phyloP scores from a whole-genome alignment of 2,888 invertebrate genomes.

The Dolichopus griseipennis region DNA sequence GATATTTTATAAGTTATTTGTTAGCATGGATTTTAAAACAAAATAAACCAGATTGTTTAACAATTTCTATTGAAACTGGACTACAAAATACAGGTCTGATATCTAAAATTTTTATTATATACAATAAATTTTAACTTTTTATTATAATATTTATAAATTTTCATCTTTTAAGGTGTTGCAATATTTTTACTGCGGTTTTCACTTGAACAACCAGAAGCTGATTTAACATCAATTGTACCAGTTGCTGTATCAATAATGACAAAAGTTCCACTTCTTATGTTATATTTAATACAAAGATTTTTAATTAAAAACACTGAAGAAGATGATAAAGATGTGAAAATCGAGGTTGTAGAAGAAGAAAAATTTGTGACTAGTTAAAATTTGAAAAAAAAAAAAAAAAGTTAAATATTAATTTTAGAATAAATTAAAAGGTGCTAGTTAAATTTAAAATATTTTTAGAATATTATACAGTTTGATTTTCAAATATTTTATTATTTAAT shows the following conservation, averaged over 20 bases:
- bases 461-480: too few relatives aligned
- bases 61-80: constrained; percentile 81
- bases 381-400: too few relatives aligned
- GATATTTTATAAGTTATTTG: constrained; percentile 58
- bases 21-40: constrained; percentile 52
- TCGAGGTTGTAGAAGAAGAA: too few relatives aligned
- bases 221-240: constrained; percentile 76
- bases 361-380: too few relatives aligned
- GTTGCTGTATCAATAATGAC: constrained; percentile 84
- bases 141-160: not conserved
- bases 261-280: constrained; percentile 62
- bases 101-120: constrained; percentile 40
- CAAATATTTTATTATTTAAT: too few relatives aligned
- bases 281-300: constrained; percentile 49
- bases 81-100: constrained; percentile 72
- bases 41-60: constrained; percentile 56
- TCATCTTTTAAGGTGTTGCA: constrained; percentile 64
- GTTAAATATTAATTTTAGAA: too few relatives aligned
- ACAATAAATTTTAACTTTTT: not conserved
- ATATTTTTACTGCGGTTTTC: constrained; percentile 74
- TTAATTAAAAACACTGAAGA: constrained; percentile 28
- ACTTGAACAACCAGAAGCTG: constrained; percentile 70
- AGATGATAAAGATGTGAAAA: too few relatives aligned
- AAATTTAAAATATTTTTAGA: too few relatives aligned
- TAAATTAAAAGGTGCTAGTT: too few relatives aligned